Percentiles rank a stretch among this genome's conserved stretches.
These are phyloP conservation scores for Dicrostonyx torquatus DNA, from an alignment of 2,797 vertebrate species.

Conservation along the genomic window DNA sequence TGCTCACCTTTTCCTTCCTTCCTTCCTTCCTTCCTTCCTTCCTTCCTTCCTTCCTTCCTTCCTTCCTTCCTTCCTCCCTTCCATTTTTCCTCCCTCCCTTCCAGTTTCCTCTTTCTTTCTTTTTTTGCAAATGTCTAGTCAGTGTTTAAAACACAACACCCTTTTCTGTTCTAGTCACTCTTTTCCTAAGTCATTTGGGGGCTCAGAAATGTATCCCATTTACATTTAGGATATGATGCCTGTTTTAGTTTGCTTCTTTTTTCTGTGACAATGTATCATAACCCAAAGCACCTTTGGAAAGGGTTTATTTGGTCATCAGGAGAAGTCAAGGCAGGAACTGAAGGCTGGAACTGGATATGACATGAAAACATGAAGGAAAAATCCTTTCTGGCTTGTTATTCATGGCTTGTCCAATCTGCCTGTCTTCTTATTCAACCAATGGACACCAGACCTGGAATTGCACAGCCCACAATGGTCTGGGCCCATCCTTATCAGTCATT, in stretches of 20 bases:
- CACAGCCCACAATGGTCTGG: not conserved
- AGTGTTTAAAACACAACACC: not conserved
- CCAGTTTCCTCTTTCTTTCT: not conserved
- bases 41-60: too few relatives aligned
- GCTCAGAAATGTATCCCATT: not conserved
- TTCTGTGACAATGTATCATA: not conserved
- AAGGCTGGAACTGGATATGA: not conserved
- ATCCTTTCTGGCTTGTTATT: not conserved
- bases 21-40: too few relatives aligned
- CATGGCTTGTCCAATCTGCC: not conserved
- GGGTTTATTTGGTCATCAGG: not conserved
- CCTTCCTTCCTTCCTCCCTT: too few relatives aligned
- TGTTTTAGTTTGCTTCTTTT: not conserved
- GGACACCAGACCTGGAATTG: not conserved
- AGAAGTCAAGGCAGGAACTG: not conserved
- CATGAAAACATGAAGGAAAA: not conserved
- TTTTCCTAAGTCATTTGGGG: not conserved
- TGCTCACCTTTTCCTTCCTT: not conserved
- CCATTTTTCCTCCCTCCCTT: too few relatives aligned
- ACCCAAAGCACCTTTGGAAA: not conserved
- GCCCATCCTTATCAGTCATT: not conserved
- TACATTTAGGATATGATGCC: not conserved
- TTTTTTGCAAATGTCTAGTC: not conserved
- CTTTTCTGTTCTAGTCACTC: not conserved
- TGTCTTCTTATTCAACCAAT: not conserved